Base-by-base conservation (phyloP, 1,140 invertebrate species). In the Contarinia nasturtii region DNA sequence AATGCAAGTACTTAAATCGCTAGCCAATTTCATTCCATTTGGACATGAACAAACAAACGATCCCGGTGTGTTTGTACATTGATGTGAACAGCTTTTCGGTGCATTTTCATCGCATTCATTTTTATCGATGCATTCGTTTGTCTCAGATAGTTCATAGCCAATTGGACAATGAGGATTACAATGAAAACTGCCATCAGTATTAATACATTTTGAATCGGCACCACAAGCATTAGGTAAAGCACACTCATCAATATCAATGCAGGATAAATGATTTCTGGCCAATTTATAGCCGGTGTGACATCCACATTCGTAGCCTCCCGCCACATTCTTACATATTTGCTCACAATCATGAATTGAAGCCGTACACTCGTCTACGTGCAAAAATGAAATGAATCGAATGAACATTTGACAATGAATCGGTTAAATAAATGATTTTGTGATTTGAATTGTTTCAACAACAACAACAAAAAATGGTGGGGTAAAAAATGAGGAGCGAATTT, bases 351-450 rank as follows among this genome's bases (percentile, higher is more conserved):
- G 80, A 2, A 75, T 77, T 51, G 80, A 80, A 1, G 76, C 74
- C 50, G 72, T 71, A 57, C 91, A 95, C 64, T 94, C 90, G 61
- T 95, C 83, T 56, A 86, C 82, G 70, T 94, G 88, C 49, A 82
- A 80, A 63, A 86, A 92, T 5, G 36, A 38, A 27, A 27, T 27
- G 27, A 27, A 27, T 5, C 27, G 27, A 27, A 27, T 27, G 27
- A 27, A 27, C 27, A 27, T 27, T 3, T 3, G 10, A 27, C 3
- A 27, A 27, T 27, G 27, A 27, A 27, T 27, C 4, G 27, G 27
- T 3, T 27, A 27, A 27, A 27, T 27, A n/a, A n/a, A n/a, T n/a
- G n/a, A n/a, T n/a, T n/a, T n/a, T n/a, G n/a, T n/a, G n/a, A n/a
- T n/a, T n/a, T n/a, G n/a, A n/a, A n/a, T n/a, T n/a, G n/a, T n/a